Evolutionary conservation across 1,140 invertebrate species (phyloP), one percentile per base, ranked within the genome.

Genomic region (Calycopis cecrops): DNA sequence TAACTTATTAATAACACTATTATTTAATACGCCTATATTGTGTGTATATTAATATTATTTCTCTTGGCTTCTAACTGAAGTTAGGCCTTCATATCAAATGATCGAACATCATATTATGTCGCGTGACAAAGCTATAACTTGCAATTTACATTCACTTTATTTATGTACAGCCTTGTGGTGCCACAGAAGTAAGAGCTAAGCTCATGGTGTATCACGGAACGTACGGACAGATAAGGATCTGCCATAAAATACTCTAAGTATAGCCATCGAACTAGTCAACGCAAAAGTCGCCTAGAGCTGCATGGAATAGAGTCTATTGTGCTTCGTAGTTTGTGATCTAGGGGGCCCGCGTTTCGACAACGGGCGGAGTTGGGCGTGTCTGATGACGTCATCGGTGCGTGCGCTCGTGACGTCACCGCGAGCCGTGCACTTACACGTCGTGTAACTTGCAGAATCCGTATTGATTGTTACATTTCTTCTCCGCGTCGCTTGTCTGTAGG

Each of bases 361-460:
- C 63, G 60, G 79, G 76, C 76, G 79, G 76, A 69, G 59, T 67
- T 73, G 76, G 79, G 79, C 79, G 79, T 75, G 79, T 73, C 67
- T 50, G 33, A 52, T 76, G 74, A 76, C 73, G 72, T 70, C 77
- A 73, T 42, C 40, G 51, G 49, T 55, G 48, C 38, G 54, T 50
- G 42, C 47, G 34, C 47, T 42, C 48, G 51, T 52, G 51, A 52
- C 51, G 51, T 52, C 51, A 52, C 37, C 21, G 34, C 17, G 50
- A 37, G 34, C 35, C 14, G 34, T 40, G 40, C 21, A 28, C 2
- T 44, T 17, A 12, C 40, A 44, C 14, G 14, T 28, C 21, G 2
- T 2, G 21, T 28, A 28, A 2, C 21, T 28, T 28, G 21, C 21
- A 28, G 21, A 28, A 2, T 28, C 1, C 35, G 9, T 37, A 37